A percentile compares a stretch with the other conserved stretches of the same genome.
These are phyloP conservation scores for Blastomussa wellsi DNA, from an alignment of 92 coral and sea anemone species.

Conservation along the genomic window DNA sequence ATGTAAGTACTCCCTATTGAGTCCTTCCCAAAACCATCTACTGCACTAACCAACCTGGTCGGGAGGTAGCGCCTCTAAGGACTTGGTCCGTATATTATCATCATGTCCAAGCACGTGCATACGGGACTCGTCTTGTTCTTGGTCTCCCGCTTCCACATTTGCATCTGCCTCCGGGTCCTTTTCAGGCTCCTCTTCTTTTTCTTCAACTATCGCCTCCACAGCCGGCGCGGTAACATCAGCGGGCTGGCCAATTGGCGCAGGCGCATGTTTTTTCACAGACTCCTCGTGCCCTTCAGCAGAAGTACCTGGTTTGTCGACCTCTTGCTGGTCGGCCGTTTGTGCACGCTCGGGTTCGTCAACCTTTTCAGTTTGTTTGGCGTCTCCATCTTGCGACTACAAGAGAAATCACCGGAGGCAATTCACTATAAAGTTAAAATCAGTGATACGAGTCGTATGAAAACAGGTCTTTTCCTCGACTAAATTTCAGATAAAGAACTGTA, in stretches of 20 bases:
- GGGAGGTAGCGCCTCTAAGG: slow-evolving; percentile 58
- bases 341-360: neutral
- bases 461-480: neutral
- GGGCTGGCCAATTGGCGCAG: slow-evolving; percentile 1
- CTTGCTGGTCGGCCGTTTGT: neutral
- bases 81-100: slow-evolving; percentile 84
- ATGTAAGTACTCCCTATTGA: too few species aligned
- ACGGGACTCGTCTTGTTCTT: slow-evolving; percentile 63
- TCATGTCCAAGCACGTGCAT: slow-evolving; percentile 95
- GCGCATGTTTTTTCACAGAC: slow-evolving; percentile 12
- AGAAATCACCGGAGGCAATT: neutral
- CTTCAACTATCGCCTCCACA: slow-evolving; percentile 23
- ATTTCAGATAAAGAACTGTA: too few species aligned
- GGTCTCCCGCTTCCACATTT: slow-evolving; percentile 35
- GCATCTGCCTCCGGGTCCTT: slow-evolving; percentile 40
- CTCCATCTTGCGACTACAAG: slow-evolving; percentile 10
- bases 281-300: neutral
- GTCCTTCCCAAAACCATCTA: too few species aligned
- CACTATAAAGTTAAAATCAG: neutral
- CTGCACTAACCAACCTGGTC: slow-evolving; percentile 61
- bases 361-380: slow-evolving; percentile 20
- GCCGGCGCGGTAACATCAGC: slow-evolving; percentile 12
- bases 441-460: neutral
- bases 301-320: slow-evolving; percentile 1
- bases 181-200: slow-evolving; percentile 38